A percentile compares a stretch with the other conserved stretches of the same genome.
These are phyloP conservation scores for Hypena proboscidalis DNA, from an alignment of 2,888 invertebrate species.

Conservation along the genomic window DNA sequence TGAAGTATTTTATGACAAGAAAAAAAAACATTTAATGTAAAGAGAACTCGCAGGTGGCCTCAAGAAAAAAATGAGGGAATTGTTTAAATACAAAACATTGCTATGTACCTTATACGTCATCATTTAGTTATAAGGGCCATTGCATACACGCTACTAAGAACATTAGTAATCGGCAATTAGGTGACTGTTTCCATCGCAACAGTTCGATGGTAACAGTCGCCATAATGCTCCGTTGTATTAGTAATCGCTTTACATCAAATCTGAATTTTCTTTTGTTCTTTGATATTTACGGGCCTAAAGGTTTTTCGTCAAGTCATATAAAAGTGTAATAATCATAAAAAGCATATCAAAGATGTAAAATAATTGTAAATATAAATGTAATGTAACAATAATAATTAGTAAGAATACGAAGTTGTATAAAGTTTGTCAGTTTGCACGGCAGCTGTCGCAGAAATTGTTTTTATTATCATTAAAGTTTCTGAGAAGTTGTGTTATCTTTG, in stretches of 20 bases:
- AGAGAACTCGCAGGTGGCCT: background rate
- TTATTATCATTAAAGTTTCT: constrained; percentile 18
- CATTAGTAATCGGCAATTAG: too few species aligned
- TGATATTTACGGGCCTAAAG: constrained; percentile 18
- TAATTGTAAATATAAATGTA: constrained; percentile 42
- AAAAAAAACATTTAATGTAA: constrained; percentile 1
- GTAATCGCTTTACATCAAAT: background rate
- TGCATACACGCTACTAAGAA: too few species aligned
- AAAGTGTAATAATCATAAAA: constrained; percentile 58
- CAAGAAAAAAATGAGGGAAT: too few species aligned
- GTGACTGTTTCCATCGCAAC: too few species aligned
- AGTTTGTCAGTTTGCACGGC: constrained; percentile 17
- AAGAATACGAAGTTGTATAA: constrained; percentile 15
- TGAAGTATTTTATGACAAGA: constrained; percentile 15
- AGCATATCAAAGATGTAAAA: constrained; percentile 70
- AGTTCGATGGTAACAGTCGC: too few species aligned
- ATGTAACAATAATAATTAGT: constrained; percentile 21
- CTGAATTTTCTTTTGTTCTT: background rate
- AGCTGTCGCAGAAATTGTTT: constrained; percentile 22
- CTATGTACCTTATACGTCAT: too few species aligned
- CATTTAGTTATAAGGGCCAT: too few species aligned
- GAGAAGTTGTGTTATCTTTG: constrained; percentile 1
- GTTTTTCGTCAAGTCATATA: constrained; percentile 31
- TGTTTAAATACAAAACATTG: too few species aligned
- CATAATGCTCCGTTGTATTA: too few species aligned